Evolutionary conservation across 2,888 invertebrate genomes (phyloP).

Genomic region (Andrena hattorfiana): DNA sequence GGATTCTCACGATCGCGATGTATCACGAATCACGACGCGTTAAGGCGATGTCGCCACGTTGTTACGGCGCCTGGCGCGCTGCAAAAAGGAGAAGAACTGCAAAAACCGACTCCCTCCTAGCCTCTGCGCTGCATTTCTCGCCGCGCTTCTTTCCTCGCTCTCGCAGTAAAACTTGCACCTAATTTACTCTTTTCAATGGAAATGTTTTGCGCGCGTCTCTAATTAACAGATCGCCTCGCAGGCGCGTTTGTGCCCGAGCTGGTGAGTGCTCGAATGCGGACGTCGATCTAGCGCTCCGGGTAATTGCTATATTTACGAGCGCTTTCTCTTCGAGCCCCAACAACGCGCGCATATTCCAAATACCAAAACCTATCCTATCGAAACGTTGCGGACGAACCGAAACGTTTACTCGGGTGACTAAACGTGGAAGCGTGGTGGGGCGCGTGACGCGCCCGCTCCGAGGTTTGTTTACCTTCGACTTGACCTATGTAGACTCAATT

Average conservation of each 20-base stretch:
- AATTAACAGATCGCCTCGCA: constrained; percentile 44
- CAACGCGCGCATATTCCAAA: neutral
- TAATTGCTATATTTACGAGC: constrained; percentile 57
- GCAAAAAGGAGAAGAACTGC: neutral
- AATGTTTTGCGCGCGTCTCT: constrained; percentile 49
- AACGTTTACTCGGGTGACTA: neutral
- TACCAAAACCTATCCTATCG: neutral
- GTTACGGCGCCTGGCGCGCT: neutral
- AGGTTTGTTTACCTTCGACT: too few species aligned
- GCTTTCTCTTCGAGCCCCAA: constrained; percentile 38
- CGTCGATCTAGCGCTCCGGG: constrained; percentile 35
- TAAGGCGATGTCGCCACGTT: constrained; percentile 22
- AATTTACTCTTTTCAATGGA: constrained; percentile 56
- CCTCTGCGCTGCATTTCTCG: constrained; percentile 36
- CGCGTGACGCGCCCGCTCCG: too few species aligned
- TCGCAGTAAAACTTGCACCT: constrained; percentile 49
- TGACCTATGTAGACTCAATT: too few species aligned
- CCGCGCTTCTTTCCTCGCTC: constrained; percentile 8
- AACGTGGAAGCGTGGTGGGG: too few species aligned
- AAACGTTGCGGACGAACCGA: neutral
- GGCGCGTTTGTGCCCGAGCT: neutral
- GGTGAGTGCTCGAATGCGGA: neutral
- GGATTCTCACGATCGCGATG: constrained; percentile 81
- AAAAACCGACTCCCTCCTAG: neutral
- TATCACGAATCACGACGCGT: constrained; percentile 59